Percentiles rank a stretch among this genome's conserved stretches.
Evolutionary conservation across 2,797 vertebrate genomes (phyloP).

Genomic region (Momotus momota): DNA sequence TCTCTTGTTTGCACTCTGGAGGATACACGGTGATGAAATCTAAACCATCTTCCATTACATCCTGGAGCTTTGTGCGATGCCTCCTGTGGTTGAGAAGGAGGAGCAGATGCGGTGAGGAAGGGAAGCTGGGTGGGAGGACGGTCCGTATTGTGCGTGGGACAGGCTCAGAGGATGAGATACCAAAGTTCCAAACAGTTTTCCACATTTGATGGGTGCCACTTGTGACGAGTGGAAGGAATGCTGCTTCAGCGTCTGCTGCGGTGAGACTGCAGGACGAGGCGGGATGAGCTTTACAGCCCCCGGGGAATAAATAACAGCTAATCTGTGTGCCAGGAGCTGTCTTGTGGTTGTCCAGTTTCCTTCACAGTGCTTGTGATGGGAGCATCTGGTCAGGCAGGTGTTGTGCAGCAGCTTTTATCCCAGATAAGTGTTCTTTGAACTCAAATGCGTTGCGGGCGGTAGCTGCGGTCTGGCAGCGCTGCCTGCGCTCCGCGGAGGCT

Average conservation of each 20-base stretch:
- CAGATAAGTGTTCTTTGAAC: background rate
- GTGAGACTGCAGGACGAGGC: background rate
- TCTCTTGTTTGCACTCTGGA: background rate
- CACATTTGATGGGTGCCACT: fast-evolving
- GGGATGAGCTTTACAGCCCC: background rate
- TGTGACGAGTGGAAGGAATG: fast-evolving
- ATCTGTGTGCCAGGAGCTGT: background rate
- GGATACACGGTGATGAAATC: background rate
- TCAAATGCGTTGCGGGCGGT: fast-evolving
- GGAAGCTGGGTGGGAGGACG: background rate
- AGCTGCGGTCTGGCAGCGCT: background rate
- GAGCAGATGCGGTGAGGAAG: fast-evolving
- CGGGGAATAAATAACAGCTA: background rate
- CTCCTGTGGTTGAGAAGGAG: background rate
- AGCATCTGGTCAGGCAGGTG: background rate
- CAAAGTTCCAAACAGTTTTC: background rate
- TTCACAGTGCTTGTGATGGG: background rate
- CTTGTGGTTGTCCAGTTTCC: background rate
- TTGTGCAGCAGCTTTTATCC: background rate
- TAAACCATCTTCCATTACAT: background rate
- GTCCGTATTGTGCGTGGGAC: background rate
- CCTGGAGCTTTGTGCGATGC: fast-evolving
- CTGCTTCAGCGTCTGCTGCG: background rate
- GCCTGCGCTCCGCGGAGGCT: fast-evolving
- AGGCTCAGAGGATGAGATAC: background rate